Percentiles rank a stretch among this genome's conserved stretches.
Conservation (phyloP, 2,797 vertebrate species). For the Enteromius unitaeniatus region DNA sequence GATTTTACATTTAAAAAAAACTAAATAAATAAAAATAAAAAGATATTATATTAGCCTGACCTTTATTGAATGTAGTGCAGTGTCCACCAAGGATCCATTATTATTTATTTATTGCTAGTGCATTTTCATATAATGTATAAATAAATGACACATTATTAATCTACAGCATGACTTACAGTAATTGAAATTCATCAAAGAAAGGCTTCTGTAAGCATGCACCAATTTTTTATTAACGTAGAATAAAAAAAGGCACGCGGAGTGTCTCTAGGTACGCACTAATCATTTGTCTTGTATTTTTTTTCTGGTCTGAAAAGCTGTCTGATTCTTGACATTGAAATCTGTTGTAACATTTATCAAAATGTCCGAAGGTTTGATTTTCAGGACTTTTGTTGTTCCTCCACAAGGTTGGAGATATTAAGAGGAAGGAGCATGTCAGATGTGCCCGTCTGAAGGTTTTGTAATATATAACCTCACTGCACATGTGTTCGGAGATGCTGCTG, state of each 20-base stretch:
- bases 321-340: constrained; percentile 39
- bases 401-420: constrained; percentile 47
- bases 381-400: constrained; percentile 47
- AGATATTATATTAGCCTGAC: not conserved
- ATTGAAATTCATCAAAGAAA: not conserved
- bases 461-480: constrained; percentile 23
- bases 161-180: not conserved
- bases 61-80: not conserved
- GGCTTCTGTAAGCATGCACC: not conserved
- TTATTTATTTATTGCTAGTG: not conserved
- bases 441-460: not conserved
- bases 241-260: not conserved
- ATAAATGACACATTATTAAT: not conserved
- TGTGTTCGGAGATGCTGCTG: constrained; percentile 1
- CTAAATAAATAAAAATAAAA: too few species aligned
- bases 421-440: not conserved
- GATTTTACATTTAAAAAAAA: too few species aligned
- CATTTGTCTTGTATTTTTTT: constrained; percentile 47
- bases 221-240: constrained; percentile 5
- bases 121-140: too few species aligned
- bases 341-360: constrained; percentile 52
- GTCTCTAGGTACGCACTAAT: not conserved
- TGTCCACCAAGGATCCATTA: not conserved
- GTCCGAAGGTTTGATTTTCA: constrained; percentile 40
- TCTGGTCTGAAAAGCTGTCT: constrained; percentile 40